These are phyloP conservation scores for Cephus pulcher DNA, from an alignment of 2,888 invertebrate species.

Conservation along the genomic window DNA sequence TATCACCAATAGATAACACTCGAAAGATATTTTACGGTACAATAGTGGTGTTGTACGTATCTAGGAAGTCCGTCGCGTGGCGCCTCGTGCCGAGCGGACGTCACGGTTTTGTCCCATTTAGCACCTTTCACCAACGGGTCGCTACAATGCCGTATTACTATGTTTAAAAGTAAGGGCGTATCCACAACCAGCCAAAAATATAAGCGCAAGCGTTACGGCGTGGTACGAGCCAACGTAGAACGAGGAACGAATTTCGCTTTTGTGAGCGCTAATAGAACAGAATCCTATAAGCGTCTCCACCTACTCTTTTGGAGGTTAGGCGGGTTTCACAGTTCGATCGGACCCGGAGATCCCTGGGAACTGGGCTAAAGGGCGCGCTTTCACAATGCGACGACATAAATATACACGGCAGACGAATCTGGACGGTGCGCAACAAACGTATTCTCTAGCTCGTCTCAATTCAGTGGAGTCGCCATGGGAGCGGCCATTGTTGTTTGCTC, in stretches of 20 bases:
- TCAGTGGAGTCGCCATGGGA: background rate
- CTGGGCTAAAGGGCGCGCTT: background rate
- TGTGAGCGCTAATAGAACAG: background rate
- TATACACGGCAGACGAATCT: background rate
- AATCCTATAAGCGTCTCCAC: background rate
- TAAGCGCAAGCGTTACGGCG: conserved; percentile 4
- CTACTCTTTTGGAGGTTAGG: background rate
- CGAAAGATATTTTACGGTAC: background rate
- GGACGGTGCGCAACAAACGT: background rate
- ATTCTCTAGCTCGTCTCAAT: background rate
- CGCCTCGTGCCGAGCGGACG: conserved; percentile 59
- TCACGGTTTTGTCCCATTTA: conserved; percentile 60
- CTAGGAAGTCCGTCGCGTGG: conserved; percentile 48
- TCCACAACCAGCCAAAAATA: conserved; percentile 42
- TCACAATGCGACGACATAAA: background rate
- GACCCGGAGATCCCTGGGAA: background rate
- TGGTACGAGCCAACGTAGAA: background rate
- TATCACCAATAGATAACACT: background rate
- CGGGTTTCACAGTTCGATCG: background rate
- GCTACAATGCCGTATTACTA: conserved; percentile 34
- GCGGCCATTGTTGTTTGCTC: background rate
- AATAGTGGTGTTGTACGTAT: background rate
- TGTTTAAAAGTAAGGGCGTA: conserved; percentile 57
- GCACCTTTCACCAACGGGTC: conserved; percentile 45
- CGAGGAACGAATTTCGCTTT: background rate